These are phyloP conservation scores for Oreochromis grahami DNA, from an alignment of 2,797 vertebrate genomes.

Conservation along the genomic window DNA sequence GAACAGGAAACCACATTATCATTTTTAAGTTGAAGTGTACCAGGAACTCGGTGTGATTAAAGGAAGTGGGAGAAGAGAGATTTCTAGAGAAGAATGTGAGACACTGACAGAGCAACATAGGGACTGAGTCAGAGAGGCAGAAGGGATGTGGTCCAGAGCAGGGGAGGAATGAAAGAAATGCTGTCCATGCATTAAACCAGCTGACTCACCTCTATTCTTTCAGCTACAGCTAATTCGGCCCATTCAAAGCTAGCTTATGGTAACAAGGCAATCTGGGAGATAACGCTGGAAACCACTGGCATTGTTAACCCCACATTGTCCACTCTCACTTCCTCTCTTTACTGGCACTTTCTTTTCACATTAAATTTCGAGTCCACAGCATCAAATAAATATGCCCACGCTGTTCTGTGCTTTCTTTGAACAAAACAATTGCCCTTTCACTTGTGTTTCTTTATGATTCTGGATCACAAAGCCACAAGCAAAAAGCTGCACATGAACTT, in stretches of 20 bases:
- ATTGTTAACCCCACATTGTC: conserved; percentile 14
- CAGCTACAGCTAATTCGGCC: conserved; percentile 68
- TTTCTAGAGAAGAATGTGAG: not conserved
- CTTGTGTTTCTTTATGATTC: not conserved
- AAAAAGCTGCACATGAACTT: not conserved
- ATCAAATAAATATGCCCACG: not conserved
- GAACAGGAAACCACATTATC: not conserved
- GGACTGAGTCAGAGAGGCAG: not conserved
- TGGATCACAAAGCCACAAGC: not conserved
- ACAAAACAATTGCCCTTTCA: not conserved
- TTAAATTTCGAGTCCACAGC: not conserved
- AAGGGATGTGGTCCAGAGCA: conserved; percentile 2
- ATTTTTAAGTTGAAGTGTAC: not conserved
- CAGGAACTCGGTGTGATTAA: not conserved
- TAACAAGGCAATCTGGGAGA: conserved; percentile 59
- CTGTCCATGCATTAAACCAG: conserved; percentile 66
- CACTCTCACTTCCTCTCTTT: not conserved
- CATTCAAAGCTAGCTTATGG: conserved; percentile 71
- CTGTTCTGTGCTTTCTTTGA: not conserved
- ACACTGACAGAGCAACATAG: not conserved
- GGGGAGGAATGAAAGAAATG: conserved; percentile 53
- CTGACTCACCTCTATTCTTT: conserved; percentile 77
- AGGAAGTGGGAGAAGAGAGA: not conserved
- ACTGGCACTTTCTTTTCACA: not conserved
- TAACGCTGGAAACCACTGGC: conserved; percentile 41